phyloP scores from a whole-genome alignment of 2,113 vertebrate genomes.

The Coturnix japonica region DNA sequence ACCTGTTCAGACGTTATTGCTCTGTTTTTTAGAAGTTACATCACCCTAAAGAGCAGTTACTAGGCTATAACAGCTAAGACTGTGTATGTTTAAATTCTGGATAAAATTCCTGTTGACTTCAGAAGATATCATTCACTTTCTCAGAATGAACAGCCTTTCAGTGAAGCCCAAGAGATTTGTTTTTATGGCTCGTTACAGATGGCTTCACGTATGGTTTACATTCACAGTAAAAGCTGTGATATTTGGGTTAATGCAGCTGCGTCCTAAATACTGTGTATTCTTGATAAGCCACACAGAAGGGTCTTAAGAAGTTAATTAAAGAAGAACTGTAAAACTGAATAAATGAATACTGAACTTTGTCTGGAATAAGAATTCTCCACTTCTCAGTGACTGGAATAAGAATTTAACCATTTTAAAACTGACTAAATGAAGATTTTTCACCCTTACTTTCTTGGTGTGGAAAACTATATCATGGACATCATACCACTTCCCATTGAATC shows the following conservation, averaged over 20 bases:
- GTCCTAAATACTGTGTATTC: neutral
- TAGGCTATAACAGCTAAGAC: neutral
- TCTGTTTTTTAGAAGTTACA: neutral
- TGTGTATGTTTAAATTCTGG: neutral
- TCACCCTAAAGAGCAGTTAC: neutral
- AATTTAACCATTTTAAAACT: neutral
- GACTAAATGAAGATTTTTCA: neutral
- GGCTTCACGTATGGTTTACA: neutral
- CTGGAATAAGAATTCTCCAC: neutral
- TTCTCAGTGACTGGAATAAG: too few relatives aligned
- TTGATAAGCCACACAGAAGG: neutral
- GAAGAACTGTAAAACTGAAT: too few relatives aligned
- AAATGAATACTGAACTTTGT: neutral
- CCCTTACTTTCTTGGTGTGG: neutral
- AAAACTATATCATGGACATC: neutral
- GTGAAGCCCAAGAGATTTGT: neutral
- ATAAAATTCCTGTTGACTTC: neutral
- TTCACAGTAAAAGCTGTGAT: neutral
- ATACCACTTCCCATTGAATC: neutral
- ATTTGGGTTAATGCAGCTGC: neutral
- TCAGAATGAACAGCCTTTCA: neutral
- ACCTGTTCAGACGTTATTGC: neutral
- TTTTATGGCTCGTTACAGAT: neutral
- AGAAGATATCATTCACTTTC: neutral
- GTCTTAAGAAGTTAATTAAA: neutral